These are phyloP conservation scores for Ophioninae sp. DNA, from an alignment of 2,888 invertebrate species.

Conservation along the genomic window DNA sequence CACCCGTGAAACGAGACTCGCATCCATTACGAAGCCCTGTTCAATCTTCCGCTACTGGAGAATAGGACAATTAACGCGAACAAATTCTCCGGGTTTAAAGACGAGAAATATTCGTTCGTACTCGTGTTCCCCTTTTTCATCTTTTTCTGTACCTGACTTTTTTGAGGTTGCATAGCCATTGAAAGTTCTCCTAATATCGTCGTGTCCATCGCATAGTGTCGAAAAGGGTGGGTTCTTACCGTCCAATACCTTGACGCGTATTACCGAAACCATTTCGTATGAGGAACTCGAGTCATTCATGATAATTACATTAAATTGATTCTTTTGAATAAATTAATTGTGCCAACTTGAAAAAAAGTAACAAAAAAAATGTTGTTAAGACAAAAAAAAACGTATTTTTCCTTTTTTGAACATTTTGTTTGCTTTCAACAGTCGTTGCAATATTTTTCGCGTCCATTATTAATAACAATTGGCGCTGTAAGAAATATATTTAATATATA, in stretches of 20 bases:
- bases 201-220: background rate
- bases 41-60: conserved; percentile 50
- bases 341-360: background rate
- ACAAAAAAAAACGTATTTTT: background rate
- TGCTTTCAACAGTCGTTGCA: background rate
- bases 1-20: conserved; percentile 40
- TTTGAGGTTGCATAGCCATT: background rate
- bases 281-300: background rate
- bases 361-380: background rate
- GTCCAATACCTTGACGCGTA: background rate
- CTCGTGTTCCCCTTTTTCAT: conserved; percentile 17
- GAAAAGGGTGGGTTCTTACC: background rate
- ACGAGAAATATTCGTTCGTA: conserved; percentile 11
- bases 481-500: background rate
- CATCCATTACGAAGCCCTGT: conserved; percentile 51
- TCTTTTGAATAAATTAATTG: background rate
- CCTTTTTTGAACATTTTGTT: background rate
- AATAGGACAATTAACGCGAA: conserved; percentile 58
- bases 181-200: conserved; percentile 10
- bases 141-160: conserved; percentile 15
- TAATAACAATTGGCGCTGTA: background rate
- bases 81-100: conserved; percentile 33
- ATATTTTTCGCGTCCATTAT: background rate
- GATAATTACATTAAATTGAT: background rate
- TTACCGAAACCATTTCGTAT: background rate